Conservation (phyloP, 2,797 vertebrate species). For the Fistularia tabacaria region DNA sequence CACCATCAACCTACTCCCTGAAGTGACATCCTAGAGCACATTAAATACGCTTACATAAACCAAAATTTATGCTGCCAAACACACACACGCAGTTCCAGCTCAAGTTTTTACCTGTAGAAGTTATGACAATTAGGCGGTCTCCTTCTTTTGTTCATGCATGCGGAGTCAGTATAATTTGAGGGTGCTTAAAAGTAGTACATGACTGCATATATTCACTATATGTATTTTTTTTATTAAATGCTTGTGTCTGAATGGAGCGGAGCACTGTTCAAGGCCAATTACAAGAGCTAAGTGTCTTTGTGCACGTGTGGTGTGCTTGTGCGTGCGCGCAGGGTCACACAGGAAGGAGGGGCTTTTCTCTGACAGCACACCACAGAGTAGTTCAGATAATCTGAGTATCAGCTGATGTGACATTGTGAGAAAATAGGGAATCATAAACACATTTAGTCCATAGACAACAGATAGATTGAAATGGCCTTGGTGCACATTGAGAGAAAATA, state of each 20-base stretch:
- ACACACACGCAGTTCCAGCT: constrained; percentile 2
- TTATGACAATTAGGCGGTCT: not conserved
- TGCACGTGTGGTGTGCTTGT: too few species aligned
- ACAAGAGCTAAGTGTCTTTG: constrained; percentile 8
- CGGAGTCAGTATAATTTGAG: too few species aligned
- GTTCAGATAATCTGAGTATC: too few species aligned
- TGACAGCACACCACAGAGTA: constrained; percentile 1
- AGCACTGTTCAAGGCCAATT: constrained; percentile 15
- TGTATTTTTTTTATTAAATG: not conserved
- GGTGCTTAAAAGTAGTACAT: not conserved
- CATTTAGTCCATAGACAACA: too few species aligned
- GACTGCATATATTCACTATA: not conserved
- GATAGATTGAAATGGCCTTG: too few species aligned
- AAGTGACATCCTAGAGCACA: constrained; percentile 43
- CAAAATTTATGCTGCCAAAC: constrained; percentile 7
- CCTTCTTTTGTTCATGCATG: not conserved
- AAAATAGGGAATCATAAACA: too few species aligned
- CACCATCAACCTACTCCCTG: constrained; percentile 46
- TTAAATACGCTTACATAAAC: constrained; percentile 49
- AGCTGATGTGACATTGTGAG: too few species aligned
- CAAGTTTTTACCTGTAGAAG: not conserved
- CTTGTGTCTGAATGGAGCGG: not conserved
- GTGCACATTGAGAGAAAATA: too few species aligned
- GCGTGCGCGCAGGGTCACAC: constrained; percentile 6
- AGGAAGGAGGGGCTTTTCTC: constrained; percentile 17